These are phyloP conservation scores for Panthera tigris DNA, from an alignment of 2,113 vertebrate genomes.

Conservation along the genomic window DNA sequence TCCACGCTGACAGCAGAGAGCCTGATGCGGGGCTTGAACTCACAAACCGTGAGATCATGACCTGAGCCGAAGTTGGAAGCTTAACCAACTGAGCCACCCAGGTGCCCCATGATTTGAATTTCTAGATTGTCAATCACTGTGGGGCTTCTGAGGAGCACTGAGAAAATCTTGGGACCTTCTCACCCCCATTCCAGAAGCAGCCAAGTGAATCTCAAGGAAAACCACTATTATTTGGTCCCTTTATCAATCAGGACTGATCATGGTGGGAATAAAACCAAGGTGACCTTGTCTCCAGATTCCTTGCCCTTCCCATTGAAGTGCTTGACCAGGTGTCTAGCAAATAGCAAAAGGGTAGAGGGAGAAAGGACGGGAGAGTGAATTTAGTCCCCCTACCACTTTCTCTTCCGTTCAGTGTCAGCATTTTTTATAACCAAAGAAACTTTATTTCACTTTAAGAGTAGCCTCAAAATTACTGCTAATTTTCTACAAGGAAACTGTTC, in stretches of 20 bases:
- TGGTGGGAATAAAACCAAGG: background rate
- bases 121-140: background rate
- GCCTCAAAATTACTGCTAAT: slow-evolving; percentile 82
- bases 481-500: slow-evolving; percentile 80
- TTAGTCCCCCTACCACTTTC: background rate
- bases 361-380: background rate
- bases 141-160: background rate
- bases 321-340: background rate
- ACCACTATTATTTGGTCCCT: background rate
- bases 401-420: slow-evolving; percentile 18
- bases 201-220: background rate
- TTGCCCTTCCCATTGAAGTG: background rate
- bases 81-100: no score
- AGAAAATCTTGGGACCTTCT: background rate
- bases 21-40: no score
- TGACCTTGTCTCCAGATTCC: background rate
- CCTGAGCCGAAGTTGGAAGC: no score
- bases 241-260: background rate
- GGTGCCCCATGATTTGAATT: background rate
- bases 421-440: slow-evolving; percentile 71
- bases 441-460: slow-evolving; percentile 77
- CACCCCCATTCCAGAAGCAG: background rate
- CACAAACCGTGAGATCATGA: no score
- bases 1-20: no score
- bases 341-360: background rate